These are phyloP conservation scores for Amblyraja radiata DNA, from an alignment of 2,797 vertebrate species.

Conservation along the genomic window DNA sequence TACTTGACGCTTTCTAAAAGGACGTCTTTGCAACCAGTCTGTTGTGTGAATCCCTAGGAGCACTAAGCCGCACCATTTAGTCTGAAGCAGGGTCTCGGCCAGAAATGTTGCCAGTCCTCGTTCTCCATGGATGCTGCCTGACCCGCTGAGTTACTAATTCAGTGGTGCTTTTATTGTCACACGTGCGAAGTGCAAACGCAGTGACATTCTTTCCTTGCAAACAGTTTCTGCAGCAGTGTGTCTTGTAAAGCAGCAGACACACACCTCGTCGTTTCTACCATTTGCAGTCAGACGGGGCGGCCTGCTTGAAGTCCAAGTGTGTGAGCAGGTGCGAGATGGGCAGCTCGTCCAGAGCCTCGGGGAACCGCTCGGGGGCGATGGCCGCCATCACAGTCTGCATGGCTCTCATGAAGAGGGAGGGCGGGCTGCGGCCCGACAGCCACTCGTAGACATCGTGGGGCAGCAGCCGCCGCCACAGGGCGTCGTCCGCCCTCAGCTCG, in stretches of 20 bases:
- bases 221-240: too few relatives aligned
- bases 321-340: slow-evolving; percentile 77
- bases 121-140: too few relatives aligned
- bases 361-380: slow-evolving; percentile 64
- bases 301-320: slow-evolving; percentile 66
- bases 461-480: slow-evolving; percentile 68
- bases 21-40: too few relatives aligned
- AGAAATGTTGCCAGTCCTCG: too few relatives aligned
- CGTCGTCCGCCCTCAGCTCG: slow-evolving; percentile 59
- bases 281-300: background rate
- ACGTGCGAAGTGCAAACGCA: too few relatives aligned
- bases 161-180: too few relatives aligned
- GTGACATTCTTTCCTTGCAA: too few relatives aligned
- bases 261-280: too few relatives aligned
- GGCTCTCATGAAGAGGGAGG: slow-evolving; percentile 69
- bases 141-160: too few relatives aligned
- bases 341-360: slow-evolving; percentile 65
- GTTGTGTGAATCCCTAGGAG: background rate
- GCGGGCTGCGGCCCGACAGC: slow-evolving; percentile 69
- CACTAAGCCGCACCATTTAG: background rate
- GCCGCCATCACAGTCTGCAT: slow-evolving; percentile 74
- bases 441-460: slow-evolving; percentile 70
- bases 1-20: too few relatives aligned
- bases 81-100: background rate
- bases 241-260: too few relatives aligned